Conservation (phyloP, 2,113 vertebrate genomes). For the Proterorhinus semilunaris region DNA sequence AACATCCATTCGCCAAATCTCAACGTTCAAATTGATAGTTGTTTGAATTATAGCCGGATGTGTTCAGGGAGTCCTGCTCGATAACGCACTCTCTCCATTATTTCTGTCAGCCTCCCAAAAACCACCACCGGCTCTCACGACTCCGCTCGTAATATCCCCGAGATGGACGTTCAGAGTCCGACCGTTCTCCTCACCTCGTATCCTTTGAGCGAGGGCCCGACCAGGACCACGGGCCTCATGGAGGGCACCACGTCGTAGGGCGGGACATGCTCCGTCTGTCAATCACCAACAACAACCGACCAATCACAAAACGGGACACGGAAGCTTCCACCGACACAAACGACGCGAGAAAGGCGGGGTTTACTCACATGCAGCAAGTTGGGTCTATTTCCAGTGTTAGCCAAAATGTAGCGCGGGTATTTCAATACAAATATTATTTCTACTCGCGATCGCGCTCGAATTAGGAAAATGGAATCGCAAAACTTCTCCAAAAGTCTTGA, state of each 20-base stretch:
- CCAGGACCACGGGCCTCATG: slow-evolving; percentile 95
- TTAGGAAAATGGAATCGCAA: not conserved
- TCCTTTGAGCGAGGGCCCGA: slow-evolving; percentile 93
- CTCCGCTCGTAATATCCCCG: too few relatives aligned
- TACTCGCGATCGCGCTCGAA: not conserved
- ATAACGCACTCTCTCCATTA: too few relatives aligned
- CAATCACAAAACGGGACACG: slow-evolving; percentile 10
- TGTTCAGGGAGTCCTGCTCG: too few relatives aligned
- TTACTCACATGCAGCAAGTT: slow-evolving; percentile 42
- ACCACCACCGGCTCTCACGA: too few relatives aligned
- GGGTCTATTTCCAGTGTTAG: not conserved
- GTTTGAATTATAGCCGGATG: too few relatives aligned
- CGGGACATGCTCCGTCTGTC: slow-evolving; percentile 88
- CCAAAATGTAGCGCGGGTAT: slow-evolving; percentile 6
- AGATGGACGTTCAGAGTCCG: too few relatives aligned
- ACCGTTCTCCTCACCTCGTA: slow-evolving; percentile 85
- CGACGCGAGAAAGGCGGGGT: not conserved
- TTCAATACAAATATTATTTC: not conserved
- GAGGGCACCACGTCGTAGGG: slow-evolving; percentile 95
- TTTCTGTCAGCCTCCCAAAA: too few relatives aligned
- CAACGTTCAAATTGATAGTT: too few relatives aligned
- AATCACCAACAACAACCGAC: slow-evolving; percentile 26
- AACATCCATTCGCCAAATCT: too few relatives aligned
- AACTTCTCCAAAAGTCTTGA: not conserved
- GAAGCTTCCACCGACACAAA: not conserved